A percentile compares a stretch with the other conserved stretches of the same genome.
phyloP scores from a whole-genome alignment of 2,113 vertebrate species.

The Upupa epops region DNA sequence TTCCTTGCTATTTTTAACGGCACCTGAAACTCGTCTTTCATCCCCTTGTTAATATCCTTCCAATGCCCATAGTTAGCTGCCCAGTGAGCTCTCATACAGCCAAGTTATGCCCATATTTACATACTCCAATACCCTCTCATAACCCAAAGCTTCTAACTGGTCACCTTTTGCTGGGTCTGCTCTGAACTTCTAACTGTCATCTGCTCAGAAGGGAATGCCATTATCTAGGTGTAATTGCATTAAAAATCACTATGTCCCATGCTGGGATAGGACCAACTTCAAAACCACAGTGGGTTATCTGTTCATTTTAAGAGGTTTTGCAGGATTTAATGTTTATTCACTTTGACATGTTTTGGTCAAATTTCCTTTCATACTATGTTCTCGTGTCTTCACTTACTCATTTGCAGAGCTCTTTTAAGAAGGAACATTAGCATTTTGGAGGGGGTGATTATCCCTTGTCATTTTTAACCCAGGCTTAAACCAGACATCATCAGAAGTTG shows the following conservation, averaged over 20 bases:
- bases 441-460: fast-evolving
- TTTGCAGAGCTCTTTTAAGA: not conserved
- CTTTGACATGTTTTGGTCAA: not conserved
- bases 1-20: constrained; percentile 3
- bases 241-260: not conserved
- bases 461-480: not conserved
- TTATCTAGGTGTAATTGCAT: not conserved
- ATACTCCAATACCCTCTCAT: not conserved
- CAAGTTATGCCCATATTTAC: not conserved
- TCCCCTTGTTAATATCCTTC: not conserved
- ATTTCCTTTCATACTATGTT: not conserved
- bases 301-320: too few relatives aligned
- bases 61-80: not conserved
- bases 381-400: not conserved
- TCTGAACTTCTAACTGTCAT: not conserved
- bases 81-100: not conserved
- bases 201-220: not conserved
- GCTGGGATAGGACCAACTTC: not conserved
- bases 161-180: not conserved
- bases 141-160: not conserved
- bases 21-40: not conserved
- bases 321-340: not conserved
- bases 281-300: not conserved
- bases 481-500: not conserved
- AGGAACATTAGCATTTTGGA: not conserved